Conservation (phyloP, 1,140 invertebrate species). For the Triops cancriformis region DNA sequence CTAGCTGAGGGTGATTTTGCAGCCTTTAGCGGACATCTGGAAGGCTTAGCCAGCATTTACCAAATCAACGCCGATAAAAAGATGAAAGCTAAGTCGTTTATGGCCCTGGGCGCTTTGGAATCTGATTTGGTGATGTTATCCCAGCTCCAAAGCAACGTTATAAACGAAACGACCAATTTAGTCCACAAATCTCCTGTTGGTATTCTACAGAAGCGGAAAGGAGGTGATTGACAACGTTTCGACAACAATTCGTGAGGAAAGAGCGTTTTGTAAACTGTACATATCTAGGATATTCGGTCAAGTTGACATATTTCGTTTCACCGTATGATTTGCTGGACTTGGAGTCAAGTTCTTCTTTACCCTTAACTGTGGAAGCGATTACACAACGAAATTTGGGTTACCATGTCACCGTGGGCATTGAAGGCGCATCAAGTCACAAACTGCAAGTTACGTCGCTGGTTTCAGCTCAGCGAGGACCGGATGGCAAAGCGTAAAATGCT, state of each 20-base stretch:
- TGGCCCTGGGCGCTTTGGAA: constrained; percentile 83
- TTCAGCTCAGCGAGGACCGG: constrained; percentile 58
- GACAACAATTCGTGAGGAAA: no score
- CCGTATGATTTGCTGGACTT: constrained; percentile 82
- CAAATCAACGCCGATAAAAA: constrained; percentile 90
- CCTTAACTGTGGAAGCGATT: constrained; percentile 62
- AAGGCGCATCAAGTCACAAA: constrained; percentile 78
- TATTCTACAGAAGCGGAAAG: constrained; percentile 44
- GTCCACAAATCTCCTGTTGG: constrained; percentile 86
- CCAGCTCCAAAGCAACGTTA: constrained; percentile 64
- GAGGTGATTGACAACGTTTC: constrained; percentile 37
- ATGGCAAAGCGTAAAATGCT: constrained; percentile 59
- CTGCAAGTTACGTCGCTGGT: constrained; percentile 72
- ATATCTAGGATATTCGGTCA: constrained; percentile 41
- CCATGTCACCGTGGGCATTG: constrained; percentile 79
- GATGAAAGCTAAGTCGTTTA: constrained; percentile 85
- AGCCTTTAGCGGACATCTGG: constrained; percentile 85
- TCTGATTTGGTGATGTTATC: constrained; percentile 76
- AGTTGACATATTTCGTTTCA: constrained; percentile 88
- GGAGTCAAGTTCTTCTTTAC: constrained; percentile 58
- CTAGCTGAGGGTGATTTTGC: constrained; percentile 72
- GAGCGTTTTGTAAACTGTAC: no score
- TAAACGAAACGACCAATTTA: constrained; percentile 73
- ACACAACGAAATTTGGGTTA: constrained; percentile 65
- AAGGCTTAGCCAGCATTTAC: constrained; percentile 79